Evolutionary conservation across 2,888 invertebrate genomes (phyloP).

Genomic region (Selenia dentaria): DNA sequence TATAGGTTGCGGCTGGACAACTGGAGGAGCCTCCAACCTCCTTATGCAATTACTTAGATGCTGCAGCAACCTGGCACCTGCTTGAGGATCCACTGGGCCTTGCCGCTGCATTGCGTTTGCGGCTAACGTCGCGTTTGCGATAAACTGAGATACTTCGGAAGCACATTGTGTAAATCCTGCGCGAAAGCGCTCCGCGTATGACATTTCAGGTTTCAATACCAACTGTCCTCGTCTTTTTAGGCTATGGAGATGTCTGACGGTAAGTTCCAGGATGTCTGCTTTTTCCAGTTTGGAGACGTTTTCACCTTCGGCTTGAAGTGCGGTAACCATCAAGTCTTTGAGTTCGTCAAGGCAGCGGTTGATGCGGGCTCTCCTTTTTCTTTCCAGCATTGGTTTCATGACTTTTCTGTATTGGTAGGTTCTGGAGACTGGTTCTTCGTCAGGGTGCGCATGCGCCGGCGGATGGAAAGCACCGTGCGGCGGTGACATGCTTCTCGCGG

Average conservation of each 20-base stretch:
- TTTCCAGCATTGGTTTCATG: constrained; percentile 95
- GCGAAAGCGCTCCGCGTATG: constrained; percentile 92
- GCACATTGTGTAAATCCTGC: constrained; percentile 95
- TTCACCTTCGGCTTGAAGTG: constrained; percentile 94
- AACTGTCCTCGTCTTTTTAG: constrained; percentile 88
- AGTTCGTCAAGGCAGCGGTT: constrained; percentile 95
- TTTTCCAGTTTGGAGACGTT: constrained; percentile 95
- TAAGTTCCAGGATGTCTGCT: constrained; percentile 93
- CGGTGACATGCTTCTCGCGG: constrained; percentile 79
- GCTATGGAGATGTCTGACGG: constrained; percentile 93
- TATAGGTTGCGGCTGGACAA: constrained; percentile 67
- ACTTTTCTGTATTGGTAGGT: constrained; percentile 97
- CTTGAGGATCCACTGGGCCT: constrained; percentile 91
- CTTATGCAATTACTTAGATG: constrained; percentile 89
- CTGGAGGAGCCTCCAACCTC: constrained; percentile 90
- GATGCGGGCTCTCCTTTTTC: constrained; percentile 94
- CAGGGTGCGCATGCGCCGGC: constrained; percentile 69
- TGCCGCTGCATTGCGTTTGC: constrained; percentile 87
- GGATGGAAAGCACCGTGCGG: constrained; percentile 80
- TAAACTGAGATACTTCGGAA: constrained; percentile 92
- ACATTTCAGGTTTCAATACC: constrained; percentile 85
- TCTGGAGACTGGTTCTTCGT: constrained; percentile 89
- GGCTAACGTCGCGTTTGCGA: constrained; percentile 87
- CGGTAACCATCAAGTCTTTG: constrained; percentile 94
- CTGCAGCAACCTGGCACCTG: constrained; percentile 93